These are phyloP conservation scores for Chrysocyon brachyurus DNA, from an alignment of 2,797 vertebrate species.

Conservation along the genomic window DNA sequence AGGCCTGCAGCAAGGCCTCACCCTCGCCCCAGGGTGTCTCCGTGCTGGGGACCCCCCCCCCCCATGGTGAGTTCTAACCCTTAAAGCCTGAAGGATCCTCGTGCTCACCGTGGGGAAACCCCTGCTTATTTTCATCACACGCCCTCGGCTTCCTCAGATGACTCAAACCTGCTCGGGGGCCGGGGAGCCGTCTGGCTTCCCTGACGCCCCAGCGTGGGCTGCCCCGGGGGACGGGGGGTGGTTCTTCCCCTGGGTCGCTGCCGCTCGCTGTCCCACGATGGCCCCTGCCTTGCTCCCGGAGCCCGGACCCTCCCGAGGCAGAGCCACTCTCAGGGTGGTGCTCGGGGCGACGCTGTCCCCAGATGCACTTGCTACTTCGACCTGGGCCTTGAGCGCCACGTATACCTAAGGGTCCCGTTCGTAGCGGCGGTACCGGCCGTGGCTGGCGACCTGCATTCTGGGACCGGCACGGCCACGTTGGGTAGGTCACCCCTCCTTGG, in stretches of 20 bases:
- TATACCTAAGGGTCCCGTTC: background rate
- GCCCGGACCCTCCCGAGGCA: background rate
- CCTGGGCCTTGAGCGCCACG: background rate
- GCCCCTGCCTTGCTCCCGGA: background rate
- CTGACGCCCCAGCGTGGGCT: background rate
- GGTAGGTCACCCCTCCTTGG: background rate
- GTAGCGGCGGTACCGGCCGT: background rate
- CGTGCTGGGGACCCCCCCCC: too few relatives aligned
- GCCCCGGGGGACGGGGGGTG: background rate
- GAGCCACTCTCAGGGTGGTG: background rate
- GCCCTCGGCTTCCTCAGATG: background rate
- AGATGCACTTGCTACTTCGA: background rate
- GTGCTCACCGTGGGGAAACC: background rate
- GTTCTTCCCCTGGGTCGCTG: background rate
- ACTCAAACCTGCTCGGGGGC: background rate
- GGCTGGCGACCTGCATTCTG: background rate
- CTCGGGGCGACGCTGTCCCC: background rate
- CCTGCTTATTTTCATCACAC: background rate
- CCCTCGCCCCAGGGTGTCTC: too few relatives aligned
- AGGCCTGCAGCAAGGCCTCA: too few relatives aligned
- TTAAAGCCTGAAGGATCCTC: background rate
- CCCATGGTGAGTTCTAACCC: background rate
- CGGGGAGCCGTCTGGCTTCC: background rate
- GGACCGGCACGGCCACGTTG: background rate
- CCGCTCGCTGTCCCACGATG: too few relatives aligned